Percentiles rank a stretch among this genome's conserved stretches.
Conservation (phyloP, 2,888 invertebrate genomes). For the Plusia festucae region DNA sequence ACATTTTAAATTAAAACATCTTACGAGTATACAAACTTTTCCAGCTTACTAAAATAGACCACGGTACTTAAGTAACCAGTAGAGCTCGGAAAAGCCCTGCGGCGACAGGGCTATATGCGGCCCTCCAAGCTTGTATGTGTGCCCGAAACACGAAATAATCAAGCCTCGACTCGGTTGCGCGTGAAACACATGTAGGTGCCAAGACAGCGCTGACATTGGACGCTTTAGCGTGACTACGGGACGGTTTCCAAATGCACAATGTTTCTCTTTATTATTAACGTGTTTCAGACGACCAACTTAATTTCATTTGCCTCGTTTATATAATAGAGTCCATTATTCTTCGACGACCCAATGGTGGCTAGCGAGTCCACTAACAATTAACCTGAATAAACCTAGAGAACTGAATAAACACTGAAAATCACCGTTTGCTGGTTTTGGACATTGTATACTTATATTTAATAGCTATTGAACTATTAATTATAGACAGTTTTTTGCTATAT, state of each 20-base stretch:
- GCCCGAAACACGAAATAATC: constrained; percentile 33
- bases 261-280: not conserved
- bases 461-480: not conserved
- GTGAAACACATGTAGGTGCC: not conserved
- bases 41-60: constrained; percentile 13
- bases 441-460: no score
- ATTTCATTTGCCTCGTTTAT: not conserved
- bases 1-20: not conserved
- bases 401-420: not conserved
- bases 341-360: not conserved
- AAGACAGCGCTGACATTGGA: not conserved
- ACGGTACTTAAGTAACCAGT: constrained; percentile 4
- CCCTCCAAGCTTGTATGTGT: constrained; percentile 23
- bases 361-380: not conserved
- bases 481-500: not conserved
- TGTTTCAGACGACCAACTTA: not conserved
- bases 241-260: not conserved
- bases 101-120: constrained; percentile 27
- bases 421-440: not conserved
- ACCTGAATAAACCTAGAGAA: not conserved
- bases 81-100: constrained; percentile 14
- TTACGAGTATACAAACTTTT: not conserved
- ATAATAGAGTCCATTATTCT: not conserved
- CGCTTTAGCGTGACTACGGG: not conserved
- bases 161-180: constrained; percentile 16